Evolutionary conservation across 2,113 vertebrate genomes (phyloP).

Genomic region (Lanius ludovicianus): DNA sequence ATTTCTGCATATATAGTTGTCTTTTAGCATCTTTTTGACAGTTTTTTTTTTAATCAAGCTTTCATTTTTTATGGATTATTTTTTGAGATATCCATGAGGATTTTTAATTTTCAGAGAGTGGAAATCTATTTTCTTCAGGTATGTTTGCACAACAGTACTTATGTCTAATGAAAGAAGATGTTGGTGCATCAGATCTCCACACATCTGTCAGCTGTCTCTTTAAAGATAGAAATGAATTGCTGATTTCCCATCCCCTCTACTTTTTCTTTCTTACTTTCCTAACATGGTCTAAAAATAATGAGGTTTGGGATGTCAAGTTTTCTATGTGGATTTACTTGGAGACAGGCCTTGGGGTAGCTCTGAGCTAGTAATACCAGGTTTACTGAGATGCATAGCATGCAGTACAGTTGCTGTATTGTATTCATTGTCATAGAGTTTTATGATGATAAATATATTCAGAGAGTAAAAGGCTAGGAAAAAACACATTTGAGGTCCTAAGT

Average conservation of each 20-base stretch:
- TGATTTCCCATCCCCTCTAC: background rate
- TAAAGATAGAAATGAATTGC: background rate
- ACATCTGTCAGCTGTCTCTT: background rate
- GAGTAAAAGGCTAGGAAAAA: background rate
- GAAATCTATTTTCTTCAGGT: background rate
- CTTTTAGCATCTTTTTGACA: background rate
- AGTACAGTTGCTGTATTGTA: background rate
- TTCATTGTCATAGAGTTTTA: background rate
- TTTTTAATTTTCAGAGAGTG: constrained; percentile 15
- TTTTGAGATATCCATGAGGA: background rate
- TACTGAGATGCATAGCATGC: background rate
- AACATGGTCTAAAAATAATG: background rate
- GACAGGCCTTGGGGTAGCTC: background rate
- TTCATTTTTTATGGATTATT: constrained; percentile 7
- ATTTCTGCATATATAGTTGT: background rate
- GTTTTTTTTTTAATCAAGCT: background rate
- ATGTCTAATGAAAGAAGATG: background rate
- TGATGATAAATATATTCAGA: background rate
- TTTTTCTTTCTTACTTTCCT: background rate
- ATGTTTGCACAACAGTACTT: background rate
- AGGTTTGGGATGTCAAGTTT: background rate
- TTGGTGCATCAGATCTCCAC: background rate
- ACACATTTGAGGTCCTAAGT: background rate
- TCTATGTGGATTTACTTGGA: background rate
- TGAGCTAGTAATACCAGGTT: background rate